Conservation (phyloP, 2,113 vertebrate species). For the Alexandromys fortis region DNA sequence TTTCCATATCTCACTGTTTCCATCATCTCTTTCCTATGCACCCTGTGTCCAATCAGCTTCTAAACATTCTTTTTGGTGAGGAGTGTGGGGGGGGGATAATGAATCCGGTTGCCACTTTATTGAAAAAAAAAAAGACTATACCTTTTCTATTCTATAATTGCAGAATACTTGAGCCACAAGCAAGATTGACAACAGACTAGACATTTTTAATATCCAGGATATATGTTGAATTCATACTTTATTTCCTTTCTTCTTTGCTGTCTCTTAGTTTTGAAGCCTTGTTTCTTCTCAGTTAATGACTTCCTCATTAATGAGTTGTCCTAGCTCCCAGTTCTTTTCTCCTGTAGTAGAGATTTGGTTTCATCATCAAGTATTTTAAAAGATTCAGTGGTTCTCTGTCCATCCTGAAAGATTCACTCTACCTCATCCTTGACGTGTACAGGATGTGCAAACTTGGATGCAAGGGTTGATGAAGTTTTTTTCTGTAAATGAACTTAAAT, state of each 20-base stretch:
- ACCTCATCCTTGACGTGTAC: background rate
- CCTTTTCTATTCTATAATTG: background rate
- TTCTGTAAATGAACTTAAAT: conserved; percentile 21
- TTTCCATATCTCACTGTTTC: background rate
- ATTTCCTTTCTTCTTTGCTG: background rate
- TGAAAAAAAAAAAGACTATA: background rate
- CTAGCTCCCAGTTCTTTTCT: background rate
- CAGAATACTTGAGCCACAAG: background rate
- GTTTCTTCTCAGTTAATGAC: background rate
- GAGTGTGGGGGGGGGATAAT: too few species aligned
- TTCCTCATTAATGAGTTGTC: background rate
- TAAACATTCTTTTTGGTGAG: background rate
- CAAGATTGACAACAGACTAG: background rate
- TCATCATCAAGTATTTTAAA: background rate
- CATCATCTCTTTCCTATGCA: background rate
- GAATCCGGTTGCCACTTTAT: background rate
- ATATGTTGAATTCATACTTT: background rate
- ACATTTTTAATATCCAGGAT: background rate
- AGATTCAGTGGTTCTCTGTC: background rate
- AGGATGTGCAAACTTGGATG: background rate
- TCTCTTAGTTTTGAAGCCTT: conserved; percentile 13
- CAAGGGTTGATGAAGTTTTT: background rate
- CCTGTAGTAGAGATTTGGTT: background rate
- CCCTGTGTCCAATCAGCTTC: background rate
- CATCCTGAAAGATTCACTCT: background rate